Conservation (phyloP, 2,888 invertebrate genomes). For the Oligia strigilis region DNA sequence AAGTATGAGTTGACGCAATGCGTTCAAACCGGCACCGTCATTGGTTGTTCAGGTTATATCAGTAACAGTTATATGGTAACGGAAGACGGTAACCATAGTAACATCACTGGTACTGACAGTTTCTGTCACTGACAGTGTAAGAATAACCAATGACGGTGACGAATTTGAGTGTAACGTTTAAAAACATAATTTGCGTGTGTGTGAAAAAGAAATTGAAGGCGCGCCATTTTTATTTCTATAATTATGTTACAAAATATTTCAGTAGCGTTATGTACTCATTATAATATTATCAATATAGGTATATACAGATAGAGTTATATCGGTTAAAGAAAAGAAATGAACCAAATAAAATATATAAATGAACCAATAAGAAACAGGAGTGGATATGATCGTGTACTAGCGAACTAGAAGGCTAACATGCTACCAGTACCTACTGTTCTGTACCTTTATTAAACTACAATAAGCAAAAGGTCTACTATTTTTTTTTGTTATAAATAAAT, state of each 20-base stretch:
- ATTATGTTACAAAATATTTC: neutral
- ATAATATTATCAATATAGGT: constrained; percentile 60
- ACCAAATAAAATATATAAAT: constrained; percentile 73
- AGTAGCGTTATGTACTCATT: constrained; percentile 50
- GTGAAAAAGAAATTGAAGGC: neutral
- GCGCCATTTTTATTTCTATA: neutral
- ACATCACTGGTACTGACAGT: neutral
- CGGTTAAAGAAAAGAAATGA: constrained; percentile 71
- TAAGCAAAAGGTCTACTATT: neutral
- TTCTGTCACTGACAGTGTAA: neutral
- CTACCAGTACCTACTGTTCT: constrained; percentile 1
- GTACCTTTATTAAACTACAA: neutral
- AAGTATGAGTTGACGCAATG: neutral
- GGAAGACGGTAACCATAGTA: neutral
- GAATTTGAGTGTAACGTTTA: neutral
- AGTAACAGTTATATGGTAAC: neutral
- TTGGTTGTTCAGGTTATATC: neutral
- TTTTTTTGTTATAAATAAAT: neutral
- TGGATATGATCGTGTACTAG: constrained; percentile 66
- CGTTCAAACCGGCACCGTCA: neutral
- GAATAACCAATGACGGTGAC: neutral
- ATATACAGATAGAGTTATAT: constrained; percentile 71
- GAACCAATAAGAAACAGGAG: constrained; percentile 70
- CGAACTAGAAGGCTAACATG: constrained; percentile 33
- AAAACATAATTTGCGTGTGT: neutral